Conservation (phyloP, 2,888 invertebrate genomes). For the Oxystoma pomonae region DNA sequence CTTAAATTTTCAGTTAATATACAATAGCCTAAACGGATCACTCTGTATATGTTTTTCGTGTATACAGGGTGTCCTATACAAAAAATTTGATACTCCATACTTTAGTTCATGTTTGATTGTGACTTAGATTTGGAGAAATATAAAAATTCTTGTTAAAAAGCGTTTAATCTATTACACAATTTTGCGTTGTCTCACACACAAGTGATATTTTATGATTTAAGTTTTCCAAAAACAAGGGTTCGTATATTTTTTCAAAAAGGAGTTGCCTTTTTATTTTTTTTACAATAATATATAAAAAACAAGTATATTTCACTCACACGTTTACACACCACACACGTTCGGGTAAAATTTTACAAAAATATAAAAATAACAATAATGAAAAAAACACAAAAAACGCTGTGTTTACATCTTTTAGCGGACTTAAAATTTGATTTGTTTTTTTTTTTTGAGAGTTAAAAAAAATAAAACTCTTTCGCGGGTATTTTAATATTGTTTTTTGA, state of each 20-base stretch:
- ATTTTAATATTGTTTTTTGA: conserved; percentile 17
- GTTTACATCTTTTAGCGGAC: conserved; percentile 20
- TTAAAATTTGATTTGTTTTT: background rate
- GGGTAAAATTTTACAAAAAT: conserved; percentile 16
- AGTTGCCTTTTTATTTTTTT: conserved; percentile 39
- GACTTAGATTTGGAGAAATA: conserved; percentile 30
- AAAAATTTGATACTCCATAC: conserved; percentile 47
- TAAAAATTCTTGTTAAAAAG: conserved; percentile 25
- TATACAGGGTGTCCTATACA: conserved; percentile 43
- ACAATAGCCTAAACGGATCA: conserved; percentile 49
- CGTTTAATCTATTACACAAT: background rate
- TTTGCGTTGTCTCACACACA: background rate
- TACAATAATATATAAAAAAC: conserved; percentile 42
- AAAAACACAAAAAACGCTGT: conserved; percentile 24
- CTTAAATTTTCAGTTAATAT: conserved; percentile 40
- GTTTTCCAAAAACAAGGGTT: conserved; percentile 16
- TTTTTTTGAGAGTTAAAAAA: background rate
- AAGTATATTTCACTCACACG: conserved; percentile 32
- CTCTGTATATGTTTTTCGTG: conserved; percentile 26
- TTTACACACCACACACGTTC: conserved; percentile 30
- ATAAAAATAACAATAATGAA: conserved; percentile 15
- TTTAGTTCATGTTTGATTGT: conserved; percentile 41
- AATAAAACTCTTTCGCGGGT: conserved; percentile 17
- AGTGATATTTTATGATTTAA: conserved; percentile 15
- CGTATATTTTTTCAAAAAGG: conserved; percentile 25